These are phyloP conservation scores for Pycnomerus fuliginosus DNA, from an alignment of 2,888 invertebrate species.

Conservation along the genomic window DNA sequence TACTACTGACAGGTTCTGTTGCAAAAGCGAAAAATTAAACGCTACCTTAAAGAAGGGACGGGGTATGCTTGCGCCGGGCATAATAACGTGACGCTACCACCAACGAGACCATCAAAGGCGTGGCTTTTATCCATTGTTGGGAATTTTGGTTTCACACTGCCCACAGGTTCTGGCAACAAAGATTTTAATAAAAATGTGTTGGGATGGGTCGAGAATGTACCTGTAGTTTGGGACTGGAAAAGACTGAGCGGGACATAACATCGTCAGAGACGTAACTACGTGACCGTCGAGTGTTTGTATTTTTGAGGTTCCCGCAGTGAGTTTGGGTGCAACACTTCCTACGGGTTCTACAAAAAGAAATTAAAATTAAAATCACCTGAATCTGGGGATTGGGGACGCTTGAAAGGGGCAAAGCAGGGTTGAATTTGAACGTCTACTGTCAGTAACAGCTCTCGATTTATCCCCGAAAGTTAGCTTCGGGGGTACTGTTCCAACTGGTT, in stretches of 20 bases:
- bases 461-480: constrained; percentile 59
- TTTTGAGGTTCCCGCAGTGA: constrained; percentile 42
- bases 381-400: constrained; percentile 70
- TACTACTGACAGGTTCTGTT: constrained; percentile 57
- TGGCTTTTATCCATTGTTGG: constrained; percentile 65
- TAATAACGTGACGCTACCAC: constrained; percentile 62
- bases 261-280: constrained; percentile 47
- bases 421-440: constrained; percentile 46
- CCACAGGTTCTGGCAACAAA: constrained; percentile 57
- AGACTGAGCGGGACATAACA: constrained; percentile 63
- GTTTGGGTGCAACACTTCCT: constrained; percentile 57
- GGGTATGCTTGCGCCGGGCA: constrained; percentile 79
- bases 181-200: too few relatives aligned
- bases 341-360: constrained; percentile 54
- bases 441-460: constrained; percentile 38
- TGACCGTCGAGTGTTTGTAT: constrained; percentile 38
- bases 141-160: constrained; percentile 63
- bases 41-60: constrained; percentile 71
- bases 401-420: constrained; percentile 66
- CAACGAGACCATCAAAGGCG: constrained; percentile 57
- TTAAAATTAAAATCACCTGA: constrained; percentile 61
- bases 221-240: constrained; percentile 73
- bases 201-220: too few relatives aligned
- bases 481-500: constrained; percentile 76
- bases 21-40: constrained; percentile 16